Percentiles rank a stretch among this genome's conserved stretches.
These are phyloP conservation scores for Chaetodon auriga DNA, from an alignment of 2,113 vertebrate genomes.

Conservation along the genomic window DNA sequence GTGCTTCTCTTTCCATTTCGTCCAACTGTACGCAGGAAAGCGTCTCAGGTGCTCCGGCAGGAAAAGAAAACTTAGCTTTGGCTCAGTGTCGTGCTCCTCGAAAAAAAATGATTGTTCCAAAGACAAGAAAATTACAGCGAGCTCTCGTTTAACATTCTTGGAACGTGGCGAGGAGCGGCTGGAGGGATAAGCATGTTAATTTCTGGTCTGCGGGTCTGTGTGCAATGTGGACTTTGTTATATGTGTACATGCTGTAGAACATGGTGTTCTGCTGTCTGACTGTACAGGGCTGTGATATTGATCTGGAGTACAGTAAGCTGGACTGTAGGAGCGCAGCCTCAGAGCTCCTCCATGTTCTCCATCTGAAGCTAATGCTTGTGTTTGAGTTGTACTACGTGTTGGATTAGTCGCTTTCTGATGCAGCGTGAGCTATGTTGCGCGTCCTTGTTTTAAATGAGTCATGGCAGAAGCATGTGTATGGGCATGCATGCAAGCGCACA, in stretches of 20 bases:
- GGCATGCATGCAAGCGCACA: constrained; percentile 31
- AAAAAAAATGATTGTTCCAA: constrained; percentile 47
- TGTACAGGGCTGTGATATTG: constrained; percentile 20
- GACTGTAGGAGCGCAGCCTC: background rate
- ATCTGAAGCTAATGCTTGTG: constrained; percentile 27
- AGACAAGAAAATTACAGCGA: constrained; percentile 61
- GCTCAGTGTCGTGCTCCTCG: constrained; percentile 17
- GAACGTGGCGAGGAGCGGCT: constrained; percentile 25
- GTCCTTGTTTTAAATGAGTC: constrained; percentile 73
- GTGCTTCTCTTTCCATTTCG: constrained; percentile 55
- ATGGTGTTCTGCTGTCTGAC: constrained; percentile 24
- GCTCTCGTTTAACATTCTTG: constrained; percentile 49
- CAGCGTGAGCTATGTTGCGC: constrained; percentile 51
- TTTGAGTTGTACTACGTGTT: constrained; percentile 37
- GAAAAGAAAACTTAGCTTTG: constrained; percentile 66
- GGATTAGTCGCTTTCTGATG: constrained; percentile 55
- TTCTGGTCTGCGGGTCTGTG: constrained; percentile 29
- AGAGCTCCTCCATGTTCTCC: constrained; percentile 8
- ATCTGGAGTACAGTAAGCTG: constrained; percentile 15
- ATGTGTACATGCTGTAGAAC: constrained; percentile 27
- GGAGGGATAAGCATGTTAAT: constrained; percentile 46
- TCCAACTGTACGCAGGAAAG: constrained; percentile 15
- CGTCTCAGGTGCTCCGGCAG: constrained; percentile 58
- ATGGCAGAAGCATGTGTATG: constrained; percentile 54
- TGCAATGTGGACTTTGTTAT: constrained; percentile 27